Evolutionary conservation across 2,113 vertebrate species (phyloP).

Genomic region (Saccopteryx bilineata): DNA sequence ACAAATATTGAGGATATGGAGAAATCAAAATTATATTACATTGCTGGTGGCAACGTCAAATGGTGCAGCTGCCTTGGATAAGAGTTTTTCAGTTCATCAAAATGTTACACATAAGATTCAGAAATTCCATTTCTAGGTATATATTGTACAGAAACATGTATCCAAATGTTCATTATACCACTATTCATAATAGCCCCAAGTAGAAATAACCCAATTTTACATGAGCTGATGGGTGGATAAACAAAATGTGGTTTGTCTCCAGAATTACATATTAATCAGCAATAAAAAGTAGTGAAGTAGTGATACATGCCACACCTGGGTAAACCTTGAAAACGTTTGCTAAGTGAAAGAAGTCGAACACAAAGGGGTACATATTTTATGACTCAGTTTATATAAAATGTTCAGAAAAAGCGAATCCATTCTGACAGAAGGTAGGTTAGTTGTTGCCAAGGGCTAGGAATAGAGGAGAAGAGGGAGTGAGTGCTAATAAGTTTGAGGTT

Average conservation of each 20-base stretch:
- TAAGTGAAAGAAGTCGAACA: neutral
- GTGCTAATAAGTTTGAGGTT: neutral
- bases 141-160: neutral
- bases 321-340: neutral
- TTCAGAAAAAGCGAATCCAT: neutral
- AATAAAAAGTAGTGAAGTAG: neutral
- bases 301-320: neutral
- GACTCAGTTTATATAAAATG: neutral
- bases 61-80: neutral
- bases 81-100: neutral
- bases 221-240: neutral
- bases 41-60: neutral
- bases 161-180: neutral
- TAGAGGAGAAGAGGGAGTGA: neutral
- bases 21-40: neutral
- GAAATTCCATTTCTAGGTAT: neutral
- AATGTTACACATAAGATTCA: neutral
- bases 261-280: neutral
- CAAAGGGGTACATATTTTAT: neutral
- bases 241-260: neutral
- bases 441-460: neutral
- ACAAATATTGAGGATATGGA: neutral
- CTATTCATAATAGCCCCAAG: neutral
- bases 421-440: neutral
- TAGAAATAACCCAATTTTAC: neutral